Evolutionary conservation across 2,113 vertebrate genomes (phyloP), one percentile per base, ranked within the genome.

Genomic region (Plecotus auritus): DNA sequence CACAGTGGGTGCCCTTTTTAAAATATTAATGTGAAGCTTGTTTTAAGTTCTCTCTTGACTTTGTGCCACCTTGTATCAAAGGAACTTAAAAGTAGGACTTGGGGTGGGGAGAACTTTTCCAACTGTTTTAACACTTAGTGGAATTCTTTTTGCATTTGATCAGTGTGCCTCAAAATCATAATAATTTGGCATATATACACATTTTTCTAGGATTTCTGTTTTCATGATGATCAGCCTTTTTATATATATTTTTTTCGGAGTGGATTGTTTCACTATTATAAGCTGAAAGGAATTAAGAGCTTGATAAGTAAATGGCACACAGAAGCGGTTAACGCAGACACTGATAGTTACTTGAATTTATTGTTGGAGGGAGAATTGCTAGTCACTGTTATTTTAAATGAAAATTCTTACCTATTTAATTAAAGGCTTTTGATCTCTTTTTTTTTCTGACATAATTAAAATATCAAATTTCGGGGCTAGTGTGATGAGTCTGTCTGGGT

Each of bases 21-120:
- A 99, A 99, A 99, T 99, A 99, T 99, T 99, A 99, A 99, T 99
- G 99, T 98, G 98, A 97, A 97, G 98, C 98, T 99, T 98, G 98
- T 99, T 99, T 99, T 98, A 98, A 99, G 98, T 98, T 98, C 98
- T 98, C 98, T 98, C 98, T 97, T 98, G 98, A 98, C 99, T 99
- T 99, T 99, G 98, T 98, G 98, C 98, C 98, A 98, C 98, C 98
- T 98, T 98, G 98, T 98, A 99, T 99, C 99, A 99, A 99, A 99
- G 98, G 97, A 98, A 98, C 98, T 98, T 98, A 98, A 99, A 98
- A 98, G 98, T 98, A 98, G 98, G 96, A 98, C 98, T 98, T 98
- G 93, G 90, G 98, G 98, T 95, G 93, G 96, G 98, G 97, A 91
- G 95, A 98, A 98, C 98, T 98, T 98, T 98, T 98, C 96, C 97